A percentile compares a stretch with the other conserved stretches of the same genome.
Conservation (phyloP, 2,888 invertebrate species). For the Drosophila dives region DNA sequence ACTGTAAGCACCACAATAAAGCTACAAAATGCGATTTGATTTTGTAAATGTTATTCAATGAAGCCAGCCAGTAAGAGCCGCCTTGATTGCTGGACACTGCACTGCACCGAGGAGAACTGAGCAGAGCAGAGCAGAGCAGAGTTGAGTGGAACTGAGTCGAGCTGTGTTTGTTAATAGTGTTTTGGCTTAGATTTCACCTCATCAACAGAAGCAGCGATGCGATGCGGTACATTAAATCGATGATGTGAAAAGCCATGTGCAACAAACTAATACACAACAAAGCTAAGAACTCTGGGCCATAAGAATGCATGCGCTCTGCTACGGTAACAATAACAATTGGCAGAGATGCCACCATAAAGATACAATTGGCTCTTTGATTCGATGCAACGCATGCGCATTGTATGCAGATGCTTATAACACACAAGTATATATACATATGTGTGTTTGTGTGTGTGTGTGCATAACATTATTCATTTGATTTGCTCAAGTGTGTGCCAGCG, state of each 20-base stretch:
- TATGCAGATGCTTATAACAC: slow-evolving; percentile 21
- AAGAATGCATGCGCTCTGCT: slow-evolving; percentile 49
- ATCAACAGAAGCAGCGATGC: slow-evolving; percentile 83
- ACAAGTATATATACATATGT: background rate
- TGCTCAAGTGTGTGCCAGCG: slow-evolving; percentile 16
- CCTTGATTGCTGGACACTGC: slow-evolving; percentile 25
- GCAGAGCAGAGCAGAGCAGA: slow-evolving; percentile 20
- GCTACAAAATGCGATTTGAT: slow-evolving; percentile 11
- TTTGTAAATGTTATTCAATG: slow-evolving; percentile 49
- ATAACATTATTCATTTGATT: slow-evolving; percentile 13
- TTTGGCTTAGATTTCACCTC: slow-evolving; percentile 83
- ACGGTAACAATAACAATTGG: slow-evolving; percentile 44
- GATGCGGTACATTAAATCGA: slow-evolving; percentile 74
- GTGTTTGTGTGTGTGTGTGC: background rate
- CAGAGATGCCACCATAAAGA: slow-evolving; percentile 42
- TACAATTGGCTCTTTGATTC: slow-evolving; percentile 12
- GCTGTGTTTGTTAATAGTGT: slow-evolving; percentile 42
- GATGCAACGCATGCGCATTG: slow-evolving; percentile 21
- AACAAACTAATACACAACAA: slow-evolving; percentile 7
- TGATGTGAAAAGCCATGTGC: slow-evolving; percentile 74
- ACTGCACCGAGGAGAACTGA: background rate
- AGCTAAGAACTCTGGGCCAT: slow-evolving; percentile 13
- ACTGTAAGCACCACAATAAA: slow-evolving; percentile 38
- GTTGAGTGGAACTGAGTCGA: slow-evolving; percentile 27
- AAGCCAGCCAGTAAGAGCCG: slow-evolving; percentile 20